phyloP scores from a whole-genome alignment of 2,888 invertebrate genomes.

The Sericinus montela region DNA sequence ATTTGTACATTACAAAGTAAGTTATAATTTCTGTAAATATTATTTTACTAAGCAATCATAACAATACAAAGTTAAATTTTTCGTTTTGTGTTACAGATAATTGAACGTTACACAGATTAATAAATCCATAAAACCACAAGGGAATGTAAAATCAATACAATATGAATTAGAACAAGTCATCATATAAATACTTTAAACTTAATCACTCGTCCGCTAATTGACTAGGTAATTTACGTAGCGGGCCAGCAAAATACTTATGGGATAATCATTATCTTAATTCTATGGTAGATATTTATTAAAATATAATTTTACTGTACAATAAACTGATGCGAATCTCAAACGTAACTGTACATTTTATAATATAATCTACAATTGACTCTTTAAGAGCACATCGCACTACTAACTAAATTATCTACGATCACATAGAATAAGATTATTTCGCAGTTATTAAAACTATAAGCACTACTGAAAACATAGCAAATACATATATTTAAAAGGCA shows the following conservation, averaged over 20 bases:
- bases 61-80: too few species aligned
- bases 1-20: too few species aligned
- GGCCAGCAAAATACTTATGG: conserved; percentile 36
- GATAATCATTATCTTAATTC: conserved; percentile 20
- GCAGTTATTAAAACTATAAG: not conserved
- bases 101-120: too few species aligned
- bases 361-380: conserved; percentile 27
- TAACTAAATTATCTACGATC: conserved; percentile 1
- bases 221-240: conserved; percentile 65
- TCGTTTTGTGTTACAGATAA: too few species aligned
- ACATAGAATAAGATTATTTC: not conserved
- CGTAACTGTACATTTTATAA: conserved; percentile 73
- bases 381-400: not conserved
- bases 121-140: not conserved
- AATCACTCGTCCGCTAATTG: conserved; percentile 51
- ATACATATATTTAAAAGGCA: too few species aligned
- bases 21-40: too few species aligned
- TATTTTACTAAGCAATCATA: too few species aligned
- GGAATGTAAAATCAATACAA: conserved; percentile 29
- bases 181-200: conserved; percentile 23
- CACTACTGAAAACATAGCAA: too few species aligned
- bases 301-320: conserved; percentile 49
- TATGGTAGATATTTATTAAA: conserved; percentile 23
- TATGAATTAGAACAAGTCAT: conserved; percentile 14
- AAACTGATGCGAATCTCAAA: conserved; percentile 67